These are phyloP conservation scores for Catocala sponsa DNA, from an alignment of 2,888 invertebrate genomes.

Conservation along the genomic window DNA sequence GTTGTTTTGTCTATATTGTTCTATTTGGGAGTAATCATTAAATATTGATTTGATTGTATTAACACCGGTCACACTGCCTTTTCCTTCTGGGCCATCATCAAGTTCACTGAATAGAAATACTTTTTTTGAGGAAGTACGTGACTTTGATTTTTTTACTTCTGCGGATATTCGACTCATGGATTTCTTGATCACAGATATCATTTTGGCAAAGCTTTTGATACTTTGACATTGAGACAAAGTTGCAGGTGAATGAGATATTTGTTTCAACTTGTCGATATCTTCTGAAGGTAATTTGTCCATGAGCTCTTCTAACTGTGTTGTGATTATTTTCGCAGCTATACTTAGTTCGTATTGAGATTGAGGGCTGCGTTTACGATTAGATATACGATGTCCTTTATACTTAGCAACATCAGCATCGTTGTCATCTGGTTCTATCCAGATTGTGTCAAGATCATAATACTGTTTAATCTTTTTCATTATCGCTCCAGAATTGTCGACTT, in stretches of 20 bases:
- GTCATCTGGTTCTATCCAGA: slow-evolving; percentile 63
- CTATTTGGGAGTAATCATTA: slow-evolving; percentile 38
- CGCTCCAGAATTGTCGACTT: slow-evolving; percentile 59
- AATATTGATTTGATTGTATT: slow-evolving; percentile 27
- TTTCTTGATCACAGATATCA: slow-evolving; percentile 50
- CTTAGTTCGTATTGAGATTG: slow-evolving; percentile 57
- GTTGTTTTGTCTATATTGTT: neutral
- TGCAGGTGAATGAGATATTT: slow-evolving; percentile 14
- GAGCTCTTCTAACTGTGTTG: slow-evolving; percentile 60
- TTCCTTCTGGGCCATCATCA: slow-evolving; percentile 50
- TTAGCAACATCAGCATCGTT: slow-evolving; percentile 11
- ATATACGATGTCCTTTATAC: slow-evolving; percentile 23
- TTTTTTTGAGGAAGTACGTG: neutral
- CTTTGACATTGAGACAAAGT: slow-evolving; percentile 27
- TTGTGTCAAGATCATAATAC: slow-evolving; percentile 56
- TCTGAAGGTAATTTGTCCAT: slow-evolving; percentile 57
- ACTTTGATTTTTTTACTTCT: slow-evolving; percentile 1
- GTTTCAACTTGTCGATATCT: slow-evolving; percentile 25
- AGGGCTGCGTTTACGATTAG: slow-evolving; percentile 46
- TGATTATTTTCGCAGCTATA: slow-evolving; percentile 55
- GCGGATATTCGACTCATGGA: slow-evolving; percentile 39
- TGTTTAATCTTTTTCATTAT: slow-evolving; percentile 63
- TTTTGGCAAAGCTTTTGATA: slow-evolving; percentile 51
- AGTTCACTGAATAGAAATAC: slow-evolving; percentile 48
- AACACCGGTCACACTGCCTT: slow-evolving; percentile 41